Percentiles rank a stretch among this genome's conserved stretches.
phyloP scores from a whole-genome alignment of 2,113 vertebrate species.

The Cygnus atratus region DNA sequence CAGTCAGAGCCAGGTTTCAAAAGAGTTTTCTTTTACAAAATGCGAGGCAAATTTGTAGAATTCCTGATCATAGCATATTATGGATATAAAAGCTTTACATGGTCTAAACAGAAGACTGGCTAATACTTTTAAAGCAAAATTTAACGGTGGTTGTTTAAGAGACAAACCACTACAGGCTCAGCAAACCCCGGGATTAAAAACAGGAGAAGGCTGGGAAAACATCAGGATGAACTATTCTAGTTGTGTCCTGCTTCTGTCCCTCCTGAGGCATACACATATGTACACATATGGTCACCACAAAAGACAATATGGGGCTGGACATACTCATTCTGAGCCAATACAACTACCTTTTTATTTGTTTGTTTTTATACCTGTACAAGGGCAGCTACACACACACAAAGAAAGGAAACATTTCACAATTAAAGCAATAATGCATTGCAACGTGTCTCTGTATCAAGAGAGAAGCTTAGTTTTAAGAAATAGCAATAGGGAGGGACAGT shows the following conservation, averaged over 20 bases:
- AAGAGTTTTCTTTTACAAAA: background rate
- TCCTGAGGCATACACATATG: background rate
- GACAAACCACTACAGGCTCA: background rate
- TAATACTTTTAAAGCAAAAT: background rate
- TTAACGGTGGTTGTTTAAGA: background rate
- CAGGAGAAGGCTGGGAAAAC: background rate
- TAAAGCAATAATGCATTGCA: background rate
- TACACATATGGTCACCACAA: accelerated
- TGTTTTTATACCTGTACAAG: accelerated
- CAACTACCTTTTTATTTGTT: accelerated
- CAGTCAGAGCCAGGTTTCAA: background rate
- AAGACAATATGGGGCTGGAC: background rate
- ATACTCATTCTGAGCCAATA: background rate
- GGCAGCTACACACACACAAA: background rate
- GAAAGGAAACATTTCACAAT: background rate
- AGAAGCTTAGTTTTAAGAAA: background rate
- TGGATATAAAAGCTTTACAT: background rate
- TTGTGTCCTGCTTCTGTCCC: background rate
- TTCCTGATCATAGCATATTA: background rate
- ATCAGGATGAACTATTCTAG: background rate
- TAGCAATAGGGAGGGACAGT: background rate
- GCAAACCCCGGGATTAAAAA: background rate
- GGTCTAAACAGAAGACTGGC: background rate
- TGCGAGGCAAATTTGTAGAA: background rate
- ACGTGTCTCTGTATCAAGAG: accelerated